phyloP scores from a whole-genome alignment of 2,113 vertebrate species.

The Neolamprologus caudopunctatus region DNA sequence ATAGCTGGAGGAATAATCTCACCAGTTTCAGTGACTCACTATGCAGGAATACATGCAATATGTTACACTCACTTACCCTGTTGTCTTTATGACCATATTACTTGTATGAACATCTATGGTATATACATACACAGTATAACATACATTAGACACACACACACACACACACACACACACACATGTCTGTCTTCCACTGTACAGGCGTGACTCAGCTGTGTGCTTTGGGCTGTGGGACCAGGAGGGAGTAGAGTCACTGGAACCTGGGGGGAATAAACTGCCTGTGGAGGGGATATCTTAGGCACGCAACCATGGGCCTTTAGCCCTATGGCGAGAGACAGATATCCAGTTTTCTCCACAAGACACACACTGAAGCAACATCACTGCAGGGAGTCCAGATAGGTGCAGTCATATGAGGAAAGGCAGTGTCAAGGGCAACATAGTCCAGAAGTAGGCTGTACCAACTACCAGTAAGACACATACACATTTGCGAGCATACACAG shows the following conservation, averaged over 20 bases:
- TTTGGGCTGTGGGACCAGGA: not conserved
- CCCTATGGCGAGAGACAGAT: not conserved
- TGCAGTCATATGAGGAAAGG: not conserved
- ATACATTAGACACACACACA: not conserved
- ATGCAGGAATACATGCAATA: not conserved
- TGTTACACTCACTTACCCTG: not conserved
- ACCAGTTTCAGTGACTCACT: not conserved
- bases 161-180: fast-evolving
- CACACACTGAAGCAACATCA: not conserved
- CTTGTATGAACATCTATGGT: not conserved
- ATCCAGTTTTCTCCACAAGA: slow-evolving; percentile 33
- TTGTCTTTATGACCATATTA: not conserved
- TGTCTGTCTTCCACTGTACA: not conserved
- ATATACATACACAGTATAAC: not conserved
- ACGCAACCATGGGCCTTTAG: slow-evolving; percentile 5
- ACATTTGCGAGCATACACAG: not conserved
- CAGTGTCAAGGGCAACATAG: slow-evolving; percentile 25
- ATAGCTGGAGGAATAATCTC: not conserved
- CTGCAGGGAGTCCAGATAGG: not conserved
- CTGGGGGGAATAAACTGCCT: not conserved
- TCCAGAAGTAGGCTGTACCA: not conserved
- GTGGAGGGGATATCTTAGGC: not conserved
- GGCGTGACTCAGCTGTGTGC: slow-evolving; percentile 35
- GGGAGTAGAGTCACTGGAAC: slow-evolving; percentile 2
- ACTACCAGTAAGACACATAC: not conserved